Evolutionary conservation across 2,797 vertebrate species (phyloP), one percentile per base, ranked within the genome.

Genomic region (Poeciliopsis paucimaculata): DNA sequence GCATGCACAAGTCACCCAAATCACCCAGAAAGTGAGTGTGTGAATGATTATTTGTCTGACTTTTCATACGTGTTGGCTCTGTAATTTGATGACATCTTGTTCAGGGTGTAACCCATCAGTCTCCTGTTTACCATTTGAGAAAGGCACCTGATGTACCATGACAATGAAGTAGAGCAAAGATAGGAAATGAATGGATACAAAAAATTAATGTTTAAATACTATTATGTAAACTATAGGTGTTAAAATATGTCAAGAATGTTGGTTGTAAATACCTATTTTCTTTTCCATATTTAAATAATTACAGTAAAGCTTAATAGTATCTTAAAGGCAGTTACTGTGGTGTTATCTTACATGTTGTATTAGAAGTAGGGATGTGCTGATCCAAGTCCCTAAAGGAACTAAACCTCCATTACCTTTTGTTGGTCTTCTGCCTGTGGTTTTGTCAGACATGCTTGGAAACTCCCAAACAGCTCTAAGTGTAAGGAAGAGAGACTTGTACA

Each of bases 191-290:
- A 26, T 68, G 62, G 18, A 39, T 66, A 8, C 4, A 66, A 23
- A 66, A 2, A 51, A 31, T 28, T n/a, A 12, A 43, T 45, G 41
- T 71, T 45, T 28, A 71, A 46, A 46, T 13, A 15, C 68, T 28
- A 13, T 43, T 70, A 70, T 36, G 60, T 36, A 64, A 36, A 34
- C 10, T 28, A 71, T 8, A 45, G 43, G 13, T n/a, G n/a, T 28
- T 7, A 28, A 71, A 71, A 26, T n/a, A 36, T 62, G 15, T 78
- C 64, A 77, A 76, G 75, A 28, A 34, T 66, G 64, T 41, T 91
- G 82, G 60, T 34, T 91, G 83, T 87, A 89, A 86, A 90, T 86
- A 86, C 53, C 78, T 47, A 7, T 76, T 80, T 82, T 46, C 78
- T 82, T 46, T 79, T 76, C 82, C 74, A 88, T 76, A 82, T 86